phyloP scores from a whole-genome alignment of 2,113 vertebrate species.

The Orthochromis indermauri region DNA sequence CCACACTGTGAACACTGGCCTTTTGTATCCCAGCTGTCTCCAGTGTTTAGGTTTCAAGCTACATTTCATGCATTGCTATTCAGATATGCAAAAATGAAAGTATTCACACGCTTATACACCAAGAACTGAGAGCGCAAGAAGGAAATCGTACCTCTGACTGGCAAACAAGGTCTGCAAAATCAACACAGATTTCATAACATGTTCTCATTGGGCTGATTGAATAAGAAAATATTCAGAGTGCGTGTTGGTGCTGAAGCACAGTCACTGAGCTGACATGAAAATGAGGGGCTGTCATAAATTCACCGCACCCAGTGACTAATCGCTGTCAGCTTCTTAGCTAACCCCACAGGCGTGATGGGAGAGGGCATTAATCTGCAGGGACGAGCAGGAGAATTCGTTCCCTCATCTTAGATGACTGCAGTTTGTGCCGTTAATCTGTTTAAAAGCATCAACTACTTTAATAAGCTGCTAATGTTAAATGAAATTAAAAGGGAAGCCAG shows the following conservation, averaged over 20 bases:
- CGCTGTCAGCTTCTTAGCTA: slow-evolving; percentile 30
- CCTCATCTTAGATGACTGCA: neutral
- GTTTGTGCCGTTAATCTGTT: neutral
- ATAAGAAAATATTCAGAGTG: slow-evolving; percentile 20
- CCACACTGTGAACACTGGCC: slow-evolving; percentile 36
- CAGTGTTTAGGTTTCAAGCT: neutral
- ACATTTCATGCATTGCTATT: neutral
- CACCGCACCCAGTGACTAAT: slow-evolving; percentile 34
- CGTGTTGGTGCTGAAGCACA: neutral
- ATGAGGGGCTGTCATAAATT: slow-evolving; percentile 41
- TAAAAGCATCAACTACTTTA: slow-evolving; percentile 11
- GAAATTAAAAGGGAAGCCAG: neutral
- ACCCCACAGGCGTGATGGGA: slow-evolving; percentile 33
- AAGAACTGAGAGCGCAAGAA: neutral
- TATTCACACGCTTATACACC: neutral
- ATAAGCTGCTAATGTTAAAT: slow-evolving; percentile 7
- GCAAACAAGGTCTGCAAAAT: neutral
- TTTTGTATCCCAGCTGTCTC: slow-evolving; percentile 37
- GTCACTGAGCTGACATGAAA: slow-evolving; percentile 44
- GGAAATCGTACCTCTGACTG: neutral
- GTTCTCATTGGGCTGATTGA: slow-evolving; percentile 1
- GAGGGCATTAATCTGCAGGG: slow-evolving; percentile 29
- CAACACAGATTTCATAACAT: neutral
- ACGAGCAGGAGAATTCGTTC: neutral
- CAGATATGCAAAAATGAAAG: neutral